Percentiles rank a stretch among this genome's conserved stretches.
phyloP scores from a whole-genome alignment of 2,888 invertebrate species.

The Ormia ochracea region DNA sequence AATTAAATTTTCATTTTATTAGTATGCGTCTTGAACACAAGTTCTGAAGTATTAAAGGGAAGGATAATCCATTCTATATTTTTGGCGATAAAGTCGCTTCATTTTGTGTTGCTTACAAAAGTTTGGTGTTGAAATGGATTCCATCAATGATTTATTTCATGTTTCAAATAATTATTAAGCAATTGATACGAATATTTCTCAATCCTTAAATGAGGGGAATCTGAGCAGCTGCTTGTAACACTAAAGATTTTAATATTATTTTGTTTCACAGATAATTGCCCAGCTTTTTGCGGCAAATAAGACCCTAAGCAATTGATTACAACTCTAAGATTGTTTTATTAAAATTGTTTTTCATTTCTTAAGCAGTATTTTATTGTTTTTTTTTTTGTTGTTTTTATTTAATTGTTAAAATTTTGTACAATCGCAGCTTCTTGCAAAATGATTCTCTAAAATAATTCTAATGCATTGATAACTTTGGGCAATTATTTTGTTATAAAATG shows the following conservation, averaged over 20 bases:
- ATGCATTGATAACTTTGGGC: slow-evolving; percentile 2
- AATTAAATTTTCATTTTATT: too few species aligned
- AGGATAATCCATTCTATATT: too few species aligned
- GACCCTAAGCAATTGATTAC: slow-evolving; percentile 47
- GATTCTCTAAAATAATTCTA: neutral
- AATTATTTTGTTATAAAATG: slow-evolving; percentile 36
- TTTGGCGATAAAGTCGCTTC: too few species aligned
- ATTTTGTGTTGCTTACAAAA: too few species aligned
- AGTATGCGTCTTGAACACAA: too few species aligned
- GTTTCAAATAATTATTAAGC: neutral
- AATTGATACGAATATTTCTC: slow-evolving; percentile 5
- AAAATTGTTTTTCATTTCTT: neutral
- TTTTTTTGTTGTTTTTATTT: too few species aligned
- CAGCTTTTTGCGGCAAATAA: slow-evolving; percentile 1
- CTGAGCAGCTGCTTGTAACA: slow-evolving; percentile 55
- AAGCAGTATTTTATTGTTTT: slow-evolving; percentile 9
- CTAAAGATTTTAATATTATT: slow-evolving; percentile 10
- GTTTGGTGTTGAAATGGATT: too few species aligned
- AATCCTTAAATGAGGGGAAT: slow-evolving; percentile 46
- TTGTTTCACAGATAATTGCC: slow-evolving; percentile 37
- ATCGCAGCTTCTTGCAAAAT: slow-evolving; percentile 44
- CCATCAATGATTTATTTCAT: too few species aligned
- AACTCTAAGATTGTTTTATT: slow-evolving; percentile 28
- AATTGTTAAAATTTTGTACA: neutral
- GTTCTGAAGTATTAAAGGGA: too few species aligned